Base-by-base conservation (phyloP, 2,113 vertebrate species). In the Mystacornis crossleyi region DNA sequence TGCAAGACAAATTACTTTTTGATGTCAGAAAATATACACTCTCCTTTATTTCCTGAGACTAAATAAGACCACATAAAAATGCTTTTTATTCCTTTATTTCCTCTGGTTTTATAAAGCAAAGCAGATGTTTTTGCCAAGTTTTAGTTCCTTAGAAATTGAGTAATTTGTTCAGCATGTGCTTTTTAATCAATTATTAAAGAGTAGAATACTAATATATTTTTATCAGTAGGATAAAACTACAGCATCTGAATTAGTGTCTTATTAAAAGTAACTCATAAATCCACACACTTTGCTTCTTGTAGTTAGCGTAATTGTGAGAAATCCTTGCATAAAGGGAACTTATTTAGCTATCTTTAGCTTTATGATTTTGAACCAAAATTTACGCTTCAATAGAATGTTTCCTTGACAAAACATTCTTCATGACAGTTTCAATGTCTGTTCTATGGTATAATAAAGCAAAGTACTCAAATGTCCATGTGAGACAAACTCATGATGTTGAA, bases 181-280 rank as follows among this genome's bases (percentile, higher is more conserved):
- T 78, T 84, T 78, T 82, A 92, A 95, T 93, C 93, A 93, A 95
- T 93, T 93, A 47, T 36, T 81, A 26, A 64, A 84, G n/a, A 67
- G 18, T 31, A 26, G 42, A 61, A 79, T 70, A 43, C 45, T 74
- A 70, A 90, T 61, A 5, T 38, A 50, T 69, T 74, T 45, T 77
- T 81, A 67, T 19, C 45, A 86, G 80, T 42, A 31, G 25, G 81
- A 85, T 42, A 55, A 71, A 40, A 21, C 6, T 54, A 25, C 23
- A 34, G 23, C 23, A 70, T 95, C 42, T 77, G n/a, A 89, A 82
- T 60, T 53, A 9, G 9, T 77, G 15, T 42, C 81, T 82, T 86
- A 11, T 66, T 73, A 72, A 78, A 83, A 60, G 21, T 31, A 67
- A 61, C 85, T 55, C 18, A 71, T 71, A 61, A 83, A 88, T 58